Evolutionary conservation across 1,140 invertebrate genomes (phyloP).

Genomic region (Battus philenor): DNA sequence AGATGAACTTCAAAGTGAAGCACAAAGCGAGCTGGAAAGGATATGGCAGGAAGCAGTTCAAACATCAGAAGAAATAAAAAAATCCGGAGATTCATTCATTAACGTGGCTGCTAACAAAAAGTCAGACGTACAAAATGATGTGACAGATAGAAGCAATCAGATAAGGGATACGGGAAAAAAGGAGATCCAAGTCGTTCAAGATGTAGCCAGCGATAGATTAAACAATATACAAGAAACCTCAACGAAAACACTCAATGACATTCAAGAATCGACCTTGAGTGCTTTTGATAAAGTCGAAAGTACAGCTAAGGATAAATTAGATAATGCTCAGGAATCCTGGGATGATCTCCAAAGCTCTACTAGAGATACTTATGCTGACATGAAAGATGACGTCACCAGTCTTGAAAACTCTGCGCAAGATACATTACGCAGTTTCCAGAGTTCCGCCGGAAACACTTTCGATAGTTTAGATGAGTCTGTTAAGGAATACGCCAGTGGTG

Average conservation of each 20-base stretch:
- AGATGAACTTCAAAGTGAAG: constrained; percentile 34
- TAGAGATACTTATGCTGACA: constrained; percentile 55
- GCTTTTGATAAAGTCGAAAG: constrained; percentile 65
- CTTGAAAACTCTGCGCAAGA: constrained; percentile 58
- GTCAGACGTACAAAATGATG: constrained; percentile 33
- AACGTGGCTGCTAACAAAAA: constrained; percentile 50
- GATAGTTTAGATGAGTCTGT: constrained; percentile 64
- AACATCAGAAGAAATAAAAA: constrained; percentile 59
- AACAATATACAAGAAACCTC: constrained; percentile 44
- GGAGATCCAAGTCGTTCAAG: constrained; percentile 32
- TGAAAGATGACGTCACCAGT: constrained; percentile 50
- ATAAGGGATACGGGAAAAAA: constrained; percentile 38
- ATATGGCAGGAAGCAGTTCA: constrained; percentile 60
- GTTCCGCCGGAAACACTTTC: constrained; percentile 65
- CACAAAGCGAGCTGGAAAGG: constrained; percentile 48
- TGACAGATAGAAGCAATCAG: constrained; percentile 34
- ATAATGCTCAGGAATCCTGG: constrained; percentile 46
- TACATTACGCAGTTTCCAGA: constrained; percentile 63
- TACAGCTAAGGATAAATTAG: constrained; percentile 55
- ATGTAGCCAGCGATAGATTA: constrained; percentile 34
- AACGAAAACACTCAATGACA: constrained; percentile 47
- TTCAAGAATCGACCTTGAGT: constrained; percentile 60
- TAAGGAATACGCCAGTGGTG: constrained; percentile 38
- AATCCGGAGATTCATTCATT: constrained; percentile 43
- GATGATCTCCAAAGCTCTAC: constrained; percentile 60